phyloP scores from a whole-genome alignment of 2,888 invertebrate species.

The Thysanoteuthis rhombus region DNA sequence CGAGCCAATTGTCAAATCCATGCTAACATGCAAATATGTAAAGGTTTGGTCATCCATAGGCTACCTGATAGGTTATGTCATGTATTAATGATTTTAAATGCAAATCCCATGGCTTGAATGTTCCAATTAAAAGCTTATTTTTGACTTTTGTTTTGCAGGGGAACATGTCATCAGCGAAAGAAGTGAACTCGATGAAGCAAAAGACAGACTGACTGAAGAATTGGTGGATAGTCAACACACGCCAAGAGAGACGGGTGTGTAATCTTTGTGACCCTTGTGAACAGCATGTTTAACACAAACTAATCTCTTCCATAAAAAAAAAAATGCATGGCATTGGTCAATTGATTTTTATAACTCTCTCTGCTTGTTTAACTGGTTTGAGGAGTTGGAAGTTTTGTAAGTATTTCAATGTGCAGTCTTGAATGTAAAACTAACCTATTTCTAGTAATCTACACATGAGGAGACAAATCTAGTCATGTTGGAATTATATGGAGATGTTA shows the following conservation, averaged over 20 bases:
- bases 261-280: conserved; percentile 28
- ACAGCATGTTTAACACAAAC: conserved; percentile 26
- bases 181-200: not conserved
- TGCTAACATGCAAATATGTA: not conserved
- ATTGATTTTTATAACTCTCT: not conserved
- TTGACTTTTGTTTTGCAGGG: not conserved
- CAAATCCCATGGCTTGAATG: not conserved
- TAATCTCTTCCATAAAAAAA: conserved; percentile 25
- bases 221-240: conserved; percentile 27
- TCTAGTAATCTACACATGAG: conserved; percentile 17
- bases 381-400: conserved; percentile 23
- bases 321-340: conserved; percentile 30
- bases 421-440: conserved; percentile 18
- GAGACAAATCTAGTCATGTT: not conserved
- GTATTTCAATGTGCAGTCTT: conserved; percentile 20
- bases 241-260: conserved; percentile 30
- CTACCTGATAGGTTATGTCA: not conserved
- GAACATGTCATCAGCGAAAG: conserved; percentile 25
- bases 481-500: not conserved
- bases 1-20: not conserved
- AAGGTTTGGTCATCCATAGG: not conserved
- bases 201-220: conserved; percentile 15
- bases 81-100: not conserved
- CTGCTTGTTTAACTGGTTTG: conserved; percentile 26
- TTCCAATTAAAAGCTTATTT: not conserved